These are phyloP conservation scores for Arge pagana DNA, from an alignment of 2,888 invertebrate species.

Conservation along the genomic window DNA sequence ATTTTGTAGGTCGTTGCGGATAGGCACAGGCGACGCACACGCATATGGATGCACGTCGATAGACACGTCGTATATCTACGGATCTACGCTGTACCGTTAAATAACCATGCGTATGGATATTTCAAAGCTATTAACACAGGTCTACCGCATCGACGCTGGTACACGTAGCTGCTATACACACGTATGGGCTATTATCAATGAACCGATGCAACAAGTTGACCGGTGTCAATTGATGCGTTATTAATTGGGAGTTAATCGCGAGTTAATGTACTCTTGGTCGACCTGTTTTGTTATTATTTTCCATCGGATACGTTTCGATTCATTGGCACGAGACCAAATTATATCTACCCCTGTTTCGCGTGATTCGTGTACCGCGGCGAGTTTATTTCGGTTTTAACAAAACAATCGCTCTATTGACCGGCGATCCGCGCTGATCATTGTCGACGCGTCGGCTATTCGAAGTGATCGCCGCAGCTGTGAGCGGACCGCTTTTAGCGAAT, in stretches of 20 bases:
- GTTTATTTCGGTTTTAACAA: no score
- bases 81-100: background rate
- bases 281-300: conserved; percentile 51
- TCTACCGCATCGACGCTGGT: no score
- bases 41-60: background rate
- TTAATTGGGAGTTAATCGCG: conserved; percentile 58
- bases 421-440: no score
- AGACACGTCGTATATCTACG: conserved; percentile 6
- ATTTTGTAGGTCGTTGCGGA: background rate
- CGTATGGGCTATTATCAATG: conserved; percentile 48
- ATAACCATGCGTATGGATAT: no score
- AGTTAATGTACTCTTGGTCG: conserved; percentile 49
- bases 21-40: conserved; percentile 6
- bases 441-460: no score
- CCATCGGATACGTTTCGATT: conserved; percentile 49
- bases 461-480: no score
- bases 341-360: no score
- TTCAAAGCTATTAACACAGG: no score
- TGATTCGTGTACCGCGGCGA: no score
- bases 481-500: no score
- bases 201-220: conserved; percentile 56
- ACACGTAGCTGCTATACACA: no score
- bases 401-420: no score
- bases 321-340: conserved; percentile 52
- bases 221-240: conserved; percentile 57